Evolutionary conservation across 2,797 vertebrate species (phyloP).

Genomic region (Artibeus jamaicensis): DNA sequence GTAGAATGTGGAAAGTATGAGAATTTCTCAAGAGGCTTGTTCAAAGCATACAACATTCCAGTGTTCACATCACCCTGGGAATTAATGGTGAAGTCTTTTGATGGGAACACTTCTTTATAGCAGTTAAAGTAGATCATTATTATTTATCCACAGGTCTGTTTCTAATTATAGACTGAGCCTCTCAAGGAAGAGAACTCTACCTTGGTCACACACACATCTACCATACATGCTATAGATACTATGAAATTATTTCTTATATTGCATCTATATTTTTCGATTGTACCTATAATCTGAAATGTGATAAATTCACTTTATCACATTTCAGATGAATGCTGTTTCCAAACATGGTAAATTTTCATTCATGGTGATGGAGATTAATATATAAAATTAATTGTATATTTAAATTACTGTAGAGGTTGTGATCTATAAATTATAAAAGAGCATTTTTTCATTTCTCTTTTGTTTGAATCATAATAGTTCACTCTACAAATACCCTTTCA

Average conservation of each 20-base stretch:
- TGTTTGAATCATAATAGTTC: background rate
- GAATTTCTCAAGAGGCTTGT: background rate
- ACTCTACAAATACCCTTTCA: background rate
- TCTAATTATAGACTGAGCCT: background rate
- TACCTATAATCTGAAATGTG: background rate
- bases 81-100: background rate
- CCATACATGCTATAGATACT: background rate
- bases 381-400: background rate
- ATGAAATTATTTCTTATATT: background rate
- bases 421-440: background rate
- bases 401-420: background rate
- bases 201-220: background rate
- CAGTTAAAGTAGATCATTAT: background rate
- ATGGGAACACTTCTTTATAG: background rate
- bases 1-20: background rate
- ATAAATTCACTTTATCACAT: background rate
- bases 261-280: background rate
- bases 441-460: background rate
- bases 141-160: background rate
- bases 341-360: background rate
- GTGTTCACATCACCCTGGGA: background rate
- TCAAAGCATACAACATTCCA: background rate
- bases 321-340: background rate
- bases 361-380: background rate
- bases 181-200: background rate